Evolutionary conservation across 2,888 invertebrate genomes (phyloP).

Genomic region (Conomelus anceps): DNA sequence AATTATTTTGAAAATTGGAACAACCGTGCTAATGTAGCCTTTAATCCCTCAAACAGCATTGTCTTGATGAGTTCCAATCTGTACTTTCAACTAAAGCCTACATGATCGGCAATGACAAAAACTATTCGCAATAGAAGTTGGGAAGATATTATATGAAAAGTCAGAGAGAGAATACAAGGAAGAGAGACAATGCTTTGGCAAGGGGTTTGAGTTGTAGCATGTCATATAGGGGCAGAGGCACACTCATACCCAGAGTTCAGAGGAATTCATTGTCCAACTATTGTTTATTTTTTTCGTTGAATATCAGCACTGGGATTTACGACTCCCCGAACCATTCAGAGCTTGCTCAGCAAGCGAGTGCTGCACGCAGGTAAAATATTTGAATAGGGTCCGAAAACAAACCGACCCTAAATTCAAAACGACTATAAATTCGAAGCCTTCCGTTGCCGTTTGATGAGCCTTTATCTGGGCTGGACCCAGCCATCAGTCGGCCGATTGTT

Average conservation of each 20-base stretch:
- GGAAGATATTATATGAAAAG: background rate
- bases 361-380: slow-evolving; percentile 8
- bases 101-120: background rate
- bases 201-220: background rate
- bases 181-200: background rate
- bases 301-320: background rate
- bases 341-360: background rate
- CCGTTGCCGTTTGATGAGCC: slow-evolving; percentile 7
- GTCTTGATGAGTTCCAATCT: background rate
- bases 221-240: background rate
- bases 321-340: background rate
- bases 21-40: too few species aligned
- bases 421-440: slow-evolving; percentile 9
- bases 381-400: slow-evolving; percentile 1
- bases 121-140: background rate
- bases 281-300: background rate
- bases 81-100: background rate
- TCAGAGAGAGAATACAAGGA: background rate
- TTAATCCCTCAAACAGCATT: too few species aligned
- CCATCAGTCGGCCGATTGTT: slow-evolving; percentile 6
- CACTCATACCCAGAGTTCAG: background rate
- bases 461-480: background rate
- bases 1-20: too few species aligned
- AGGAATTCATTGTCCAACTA: background rate
- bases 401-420: slow-evolving; percentile 8